phyloP scores from a whole-genome alignment of 1,140 invertebrate genomes.

The Lepidurus packardi region DNA sequence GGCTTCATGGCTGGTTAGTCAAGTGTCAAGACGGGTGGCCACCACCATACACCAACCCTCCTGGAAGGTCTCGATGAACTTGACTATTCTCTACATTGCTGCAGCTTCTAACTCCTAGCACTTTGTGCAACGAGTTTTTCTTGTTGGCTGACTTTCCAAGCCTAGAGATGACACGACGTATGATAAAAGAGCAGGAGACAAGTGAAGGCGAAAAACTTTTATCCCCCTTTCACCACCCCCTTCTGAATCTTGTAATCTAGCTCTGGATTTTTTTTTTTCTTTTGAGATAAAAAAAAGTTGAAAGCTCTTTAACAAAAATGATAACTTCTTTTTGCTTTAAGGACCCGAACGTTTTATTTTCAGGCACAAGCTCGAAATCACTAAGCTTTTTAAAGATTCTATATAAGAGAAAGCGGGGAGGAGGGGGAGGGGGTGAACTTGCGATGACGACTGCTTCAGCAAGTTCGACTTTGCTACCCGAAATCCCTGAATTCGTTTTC shows the following conservation, averaged over 20 bases:
- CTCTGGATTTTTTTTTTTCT: too few species aligned
- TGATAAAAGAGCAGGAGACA: conserved; percentile 19
- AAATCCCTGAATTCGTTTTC: conserved; percentile 3
- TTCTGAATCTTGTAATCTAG: too few species aligned
- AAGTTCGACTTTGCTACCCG: not conserved
- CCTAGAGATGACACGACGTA: not conserved
- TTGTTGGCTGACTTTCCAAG: conserved; percentile 18
- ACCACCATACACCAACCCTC: not conserved
- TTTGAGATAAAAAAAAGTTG: not conserved
- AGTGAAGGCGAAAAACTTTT: not conserved
- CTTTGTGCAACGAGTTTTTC: conserved; percentile 21
- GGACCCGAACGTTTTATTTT: not conserved
- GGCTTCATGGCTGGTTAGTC: conserved; percentile 12
- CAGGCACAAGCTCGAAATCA: too few species aligned
- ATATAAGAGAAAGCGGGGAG: too few species aligned
- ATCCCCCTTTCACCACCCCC: too few species aligned
- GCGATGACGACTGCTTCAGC: not conserved
- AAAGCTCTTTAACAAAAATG: conserved; percentile 5
- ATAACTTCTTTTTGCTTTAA: not conserved
- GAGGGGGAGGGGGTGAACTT: too few species aligned
- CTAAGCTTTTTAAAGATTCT: too few species aligned
- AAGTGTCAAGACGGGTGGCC: not conserved
- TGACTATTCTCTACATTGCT: not conserved
- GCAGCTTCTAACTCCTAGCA: not conserved
- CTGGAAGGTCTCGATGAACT: not conserved